Evolutionary conservation across 2,888 invertebrate species (phyloP).

Genomic region (Podotricha telesiphe): DNA sequence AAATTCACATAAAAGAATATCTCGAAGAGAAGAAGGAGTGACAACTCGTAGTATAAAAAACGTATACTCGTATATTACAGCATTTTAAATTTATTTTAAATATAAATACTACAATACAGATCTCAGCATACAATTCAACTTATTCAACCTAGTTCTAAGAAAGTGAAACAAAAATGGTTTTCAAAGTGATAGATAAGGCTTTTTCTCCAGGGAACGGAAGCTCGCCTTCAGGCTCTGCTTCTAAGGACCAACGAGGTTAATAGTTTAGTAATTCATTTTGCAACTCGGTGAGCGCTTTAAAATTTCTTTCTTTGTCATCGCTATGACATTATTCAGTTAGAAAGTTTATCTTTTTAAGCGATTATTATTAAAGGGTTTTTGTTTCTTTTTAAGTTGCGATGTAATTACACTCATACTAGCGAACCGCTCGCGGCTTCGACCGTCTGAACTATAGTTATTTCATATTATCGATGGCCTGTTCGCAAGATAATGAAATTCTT

Average conservation of each 20-base stretch:
- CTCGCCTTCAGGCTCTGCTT: slow-evolving; percentile 24
- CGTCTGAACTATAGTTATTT: too few species aligned
- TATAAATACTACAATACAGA: too few species aligned
- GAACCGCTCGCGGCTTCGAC: too few species aligned
- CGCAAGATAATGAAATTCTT: too few species aligned
- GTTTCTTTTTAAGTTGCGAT: too few species aligned
- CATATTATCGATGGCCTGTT: too few species aligned
- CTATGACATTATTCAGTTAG: slow-evolving; percentile 2
- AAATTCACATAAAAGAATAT: too few species aligned
- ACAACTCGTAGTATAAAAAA: too few species aligned
- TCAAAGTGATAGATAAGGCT: slow-evolving; percentile 25
- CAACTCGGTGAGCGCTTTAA: slow-evolving; percentile 8
- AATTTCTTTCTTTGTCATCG: slow-evolving; percentile 7
- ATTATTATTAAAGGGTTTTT: not conserved
- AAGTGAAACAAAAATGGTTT: slow-evolving; percentile 7
- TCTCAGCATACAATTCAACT: not conserved
- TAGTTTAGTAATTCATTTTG: slow-evolving; percentile 23
- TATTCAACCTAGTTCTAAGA: not conserved
- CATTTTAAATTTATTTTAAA: too few species aligned
- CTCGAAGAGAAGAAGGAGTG: too few species aligned
- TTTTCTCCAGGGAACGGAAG: slow-evolving; percentile 25
- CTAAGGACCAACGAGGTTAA: slow-evolving; percentile 29
- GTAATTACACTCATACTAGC: too few species aligned
- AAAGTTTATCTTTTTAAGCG: not conserved
- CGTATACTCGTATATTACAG: too few species aligned